Evolutionary conservation across 2,113 vertebrate species (phyloP), one percentile per base, ranked within the genome.

Genomic region (Crotalus viridis): DNA sequence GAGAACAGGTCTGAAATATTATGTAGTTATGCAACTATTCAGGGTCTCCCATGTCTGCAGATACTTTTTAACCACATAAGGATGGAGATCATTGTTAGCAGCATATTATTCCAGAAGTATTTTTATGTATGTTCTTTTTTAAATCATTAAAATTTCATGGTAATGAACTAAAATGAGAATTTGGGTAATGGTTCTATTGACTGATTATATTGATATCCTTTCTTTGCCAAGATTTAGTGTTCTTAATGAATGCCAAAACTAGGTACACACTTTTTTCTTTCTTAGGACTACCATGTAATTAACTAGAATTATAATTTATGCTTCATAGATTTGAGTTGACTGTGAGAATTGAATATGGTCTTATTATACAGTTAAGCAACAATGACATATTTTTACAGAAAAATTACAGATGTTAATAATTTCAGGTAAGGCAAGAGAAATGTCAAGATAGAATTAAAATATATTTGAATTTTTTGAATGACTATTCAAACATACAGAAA

Each of bases 361-460:
- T 85, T 89, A 28, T 93, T 0, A 0, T 33, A 86, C 64, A 48
- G 90, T 24, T 96, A 93, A 91, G 90, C 96, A 95, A 94, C 0
- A 59, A 96, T 95, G 89, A 91, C 74, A 96, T 97, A 96, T 94
- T 96, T 96, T 96, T 95, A 96, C 93, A 96, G 88, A 94, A 93
- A 97, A 94, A 51, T 51, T 95, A 94, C 90, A 92, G 0, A 93
- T 92, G 64, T 89, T 95, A 93, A 94, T 94, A 92, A 94, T 93
- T 87, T 39, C 17, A 81, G 74, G 26, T 61, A 88, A 46, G 89
- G 93, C 85, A 93, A 92, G 94, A 89, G 56, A 57, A 90, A 88
- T 1, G 0, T 69, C 15, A 43, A 81, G 26, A 54, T 92, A 92
- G 15, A 55, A 92, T 94, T 89, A 87, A 61, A n/a, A 90, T 43